Evolutionary conservation across 2,797 vertebrate genomes (phyloP).

Genomic region (Cephalopachus bancanus): DNA sequence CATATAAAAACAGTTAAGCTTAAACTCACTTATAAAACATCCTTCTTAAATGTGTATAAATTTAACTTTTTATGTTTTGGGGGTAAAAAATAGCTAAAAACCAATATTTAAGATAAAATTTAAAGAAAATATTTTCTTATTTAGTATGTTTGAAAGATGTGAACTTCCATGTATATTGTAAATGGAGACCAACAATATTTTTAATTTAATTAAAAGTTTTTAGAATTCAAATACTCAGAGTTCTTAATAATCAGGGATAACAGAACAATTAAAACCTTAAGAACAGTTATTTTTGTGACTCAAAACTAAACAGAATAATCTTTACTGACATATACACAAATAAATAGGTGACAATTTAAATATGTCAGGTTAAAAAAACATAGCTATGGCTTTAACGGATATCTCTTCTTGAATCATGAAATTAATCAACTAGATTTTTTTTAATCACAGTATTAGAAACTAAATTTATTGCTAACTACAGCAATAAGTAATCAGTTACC

Average conservation of each 20-base stretch:
- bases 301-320: slow-evolving; percentile 52
- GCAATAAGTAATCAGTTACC: slow-evolving; percentile 36
- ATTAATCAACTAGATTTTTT: slow-evolving; percentile 2
- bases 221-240: slow-evolving; percentile 3
- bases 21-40: slow-evolving; percentile 46
- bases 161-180: slow-evolving; percentile 9
- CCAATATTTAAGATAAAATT: slow-evolving; percentile 36
- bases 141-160: slow-evolving; percentile 35
- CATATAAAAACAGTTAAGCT: neutral
- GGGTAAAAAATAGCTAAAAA: slow-evolving; percentile 54
- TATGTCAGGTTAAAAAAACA: slow-evolving; percentile 46
- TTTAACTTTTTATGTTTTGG: neutral
- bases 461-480: slow-evolving; percentile 40
- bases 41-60: neutral
- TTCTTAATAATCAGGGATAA: slow-evolving; percentile 51
- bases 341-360: slow-evolving; percentile 62
- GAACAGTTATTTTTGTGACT: slow-evolving; percentile 18
- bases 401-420: slow-evolving; percentile 61
- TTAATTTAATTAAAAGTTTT: slow-evolving; percentile 43
- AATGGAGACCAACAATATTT: slow-evolving; percentile 18
- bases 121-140: neutral
- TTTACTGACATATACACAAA: slow-evolving; percentile 58
- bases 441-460: neutral
- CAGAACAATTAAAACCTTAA: slow-evolving; percentile 52
- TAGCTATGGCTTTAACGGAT: slow-evolving; percentile 15